These are phyloP conservation scores for Athalia circularis DNA, from an alignment of 2,888 invertebrate species.

Conservation along the genomic window DNA sequence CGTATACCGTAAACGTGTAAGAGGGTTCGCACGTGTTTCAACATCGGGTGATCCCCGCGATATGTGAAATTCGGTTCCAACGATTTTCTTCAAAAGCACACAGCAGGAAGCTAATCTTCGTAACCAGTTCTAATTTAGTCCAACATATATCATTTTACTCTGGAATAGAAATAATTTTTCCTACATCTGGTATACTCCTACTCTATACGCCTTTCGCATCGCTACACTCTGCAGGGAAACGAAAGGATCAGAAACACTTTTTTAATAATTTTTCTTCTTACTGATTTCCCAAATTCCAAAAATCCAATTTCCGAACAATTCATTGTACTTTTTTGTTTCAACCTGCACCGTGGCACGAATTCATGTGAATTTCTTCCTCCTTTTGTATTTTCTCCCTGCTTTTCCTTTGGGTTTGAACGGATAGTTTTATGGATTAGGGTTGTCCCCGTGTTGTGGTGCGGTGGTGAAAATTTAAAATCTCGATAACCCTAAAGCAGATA, in stretches of 20 bases:
- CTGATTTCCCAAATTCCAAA: background rate
- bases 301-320: background rate
- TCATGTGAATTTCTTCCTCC: background rate
- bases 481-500: conserved; percentile 36
- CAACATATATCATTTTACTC: conserved; percentile 45
- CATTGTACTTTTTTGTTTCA: background rate
- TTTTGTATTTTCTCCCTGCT: background rate
- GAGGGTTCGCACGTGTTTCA: conserved; percentile 44
- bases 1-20: background rate
- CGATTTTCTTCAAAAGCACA: conserved; percentile 31
- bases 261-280: background rate
- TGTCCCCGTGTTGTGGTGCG: background rate
- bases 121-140: conserved; percentile 46
- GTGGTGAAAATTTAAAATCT: conserved; percentile 29
- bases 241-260: background rate
- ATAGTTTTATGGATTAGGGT: conserved; percentile 14
- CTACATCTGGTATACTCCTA: conserved; percentile 19
- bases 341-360: background rate
- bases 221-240: background rate
- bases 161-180: conserved; percentile 35
- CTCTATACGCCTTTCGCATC: background rate
- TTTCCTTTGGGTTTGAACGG: background rate
- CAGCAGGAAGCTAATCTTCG: conserved; percentile 46
- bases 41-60: background rate
- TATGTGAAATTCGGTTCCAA: conserved; percentile 39